Evolutionary conservation across 2,113 vertebrate species (phyloP).

Genomic region (Eurypyga helias): DNA sequence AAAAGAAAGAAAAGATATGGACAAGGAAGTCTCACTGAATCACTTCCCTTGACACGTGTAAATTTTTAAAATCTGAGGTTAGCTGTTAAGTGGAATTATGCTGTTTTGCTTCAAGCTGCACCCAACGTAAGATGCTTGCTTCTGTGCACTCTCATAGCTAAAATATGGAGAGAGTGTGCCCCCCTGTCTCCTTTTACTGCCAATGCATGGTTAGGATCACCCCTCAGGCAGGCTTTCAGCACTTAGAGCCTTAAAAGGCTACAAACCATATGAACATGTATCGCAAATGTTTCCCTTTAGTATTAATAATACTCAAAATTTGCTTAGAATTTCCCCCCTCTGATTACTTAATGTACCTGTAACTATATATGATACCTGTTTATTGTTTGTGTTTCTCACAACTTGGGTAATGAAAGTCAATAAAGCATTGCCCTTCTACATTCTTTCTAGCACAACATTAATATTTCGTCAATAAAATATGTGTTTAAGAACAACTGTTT

Average conservation of each 20-base stretch:
- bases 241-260: background rate
- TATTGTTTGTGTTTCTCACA: background rate
- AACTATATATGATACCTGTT: background rate
- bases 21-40: background rate
- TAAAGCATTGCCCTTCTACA: background rate
- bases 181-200: background rate
- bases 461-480: background rate
- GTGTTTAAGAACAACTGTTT: background rate
- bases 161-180: background rate
- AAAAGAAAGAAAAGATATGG: background rate
- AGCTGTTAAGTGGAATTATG: background rate
- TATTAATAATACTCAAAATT: background rate
- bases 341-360: background rate
- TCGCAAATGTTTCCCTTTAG: background rate
- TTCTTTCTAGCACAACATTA: background rate
- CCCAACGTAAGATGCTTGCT: background rate
- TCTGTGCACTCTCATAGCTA: background rate
- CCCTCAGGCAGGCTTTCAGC: background rate
- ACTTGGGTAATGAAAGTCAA: background rate
- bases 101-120: background rate
- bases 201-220: rapidly evolving
- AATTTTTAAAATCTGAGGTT: background rate
- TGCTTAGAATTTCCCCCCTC: background rate
- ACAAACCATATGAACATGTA: background rate
- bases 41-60: background rate